Evolutionary conservation across 2,888 invertebrate species (phyloP).

Genomic region (Eustalomyia histrio): DNA sequence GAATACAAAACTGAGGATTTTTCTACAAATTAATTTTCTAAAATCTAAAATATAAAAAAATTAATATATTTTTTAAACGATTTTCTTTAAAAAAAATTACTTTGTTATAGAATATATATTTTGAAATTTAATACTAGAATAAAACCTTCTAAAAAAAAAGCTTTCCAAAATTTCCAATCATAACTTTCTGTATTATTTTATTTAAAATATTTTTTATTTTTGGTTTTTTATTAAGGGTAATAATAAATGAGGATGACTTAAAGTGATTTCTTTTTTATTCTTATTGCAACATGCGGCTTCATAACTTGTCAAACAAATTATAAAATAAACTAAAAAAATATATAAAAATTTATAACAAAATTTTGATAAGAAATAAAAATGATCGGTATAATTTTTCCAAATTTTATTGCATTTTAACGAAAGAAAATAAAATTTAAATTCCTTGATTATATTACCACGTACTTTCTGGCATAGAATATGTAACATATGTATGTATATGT

Average conservation of each 20-base stretch:
- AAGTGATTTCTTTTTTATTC: slow-evolving; percentile 14
- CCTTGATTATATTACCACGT: background rate
- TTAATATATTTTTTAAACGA: too few species aligned
- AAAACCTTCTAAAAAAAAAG: too few species aligned
- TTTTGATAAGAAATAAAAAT: background rate
- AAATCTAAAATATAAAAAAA: too few species aligned
- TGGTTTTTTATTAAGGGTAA: slow-evolving; percentile 5
- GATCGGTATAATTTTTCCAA: background rate
- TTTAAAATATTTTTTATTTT: slow-evolving; percentile 17
- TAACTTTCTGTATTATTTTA: background rate
- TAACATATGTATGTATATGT: too few species aligned
- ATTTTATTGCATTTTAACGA: slow-evolving; percentile 10
- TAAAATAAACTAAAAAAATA: background rate
- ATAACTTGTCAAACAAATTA: slow-evolving; percentile 18
- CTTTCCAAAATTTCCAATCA: too few species aligned
- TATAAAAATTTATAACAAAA: background rate
- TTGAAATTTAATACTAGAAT: too few species aligned
- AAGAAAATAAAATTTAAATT: background rate
- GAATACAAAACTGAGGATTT: too few species aligned
- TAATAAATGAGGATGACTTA: slow-evolving; percentile 28
- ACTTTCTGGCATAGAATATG: slow-evolving; percentile 32
- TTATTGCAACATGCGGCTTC: slow-evolving; percentile 50
- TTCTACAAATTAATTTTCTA: too few species aligned
- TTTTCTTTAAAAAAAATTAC: too few species aligned
- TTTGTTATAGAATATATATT: too few species aligned